A percentile compares a stretch with the other conserved stretches of the same genome.
These are phyloP conservation scores for Calyptomena viridis DNA, from an alignment of 2,113 vertebrate species.

Conservation along the genomic window DNA sequence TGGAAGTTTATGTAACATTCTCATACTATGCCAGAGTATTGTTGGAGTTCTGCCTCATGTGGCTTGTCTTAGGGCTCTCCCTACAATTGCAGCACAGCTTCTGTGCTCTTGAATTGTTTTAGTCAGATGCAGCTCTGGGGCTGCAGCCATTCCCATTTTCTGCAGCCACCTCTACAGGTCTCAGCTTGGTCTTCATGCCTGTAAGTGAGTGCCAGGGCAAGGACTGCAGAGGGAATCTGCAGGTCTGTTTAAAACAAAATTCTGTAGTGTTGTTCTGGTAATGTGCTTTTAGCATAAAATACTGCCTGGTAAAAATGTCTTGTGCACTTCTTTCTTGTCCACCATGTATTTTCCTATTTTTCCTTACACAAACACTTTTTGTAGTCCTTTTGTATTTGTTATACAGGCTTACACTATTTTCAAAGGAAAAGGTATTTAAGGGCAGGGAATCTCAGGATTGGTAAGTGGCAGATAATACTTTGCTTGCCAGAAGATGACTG, in stretches of 20 bases:
- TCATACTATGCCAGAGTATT: not conserved
- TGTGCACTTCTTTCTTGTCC: not conserved
- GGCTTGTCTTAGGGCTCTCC: not conserved
- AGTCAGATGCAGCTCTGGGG: not conserved
- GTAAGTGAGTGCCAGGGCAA: not conserved
- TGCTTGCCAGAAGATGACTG: not conserved
- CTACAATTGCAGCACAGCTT: not conserved
- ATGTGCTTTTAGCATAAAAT: not conserved
- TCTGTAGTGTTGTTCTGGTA: not conserved
- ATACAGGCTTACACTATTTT: not conserved
- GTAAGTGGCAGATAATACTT: not conserved
- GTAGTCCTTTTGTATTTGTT: not conserved
- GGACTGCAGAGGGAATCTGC: not conserved
- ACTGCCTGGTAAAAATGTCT: not conserved
- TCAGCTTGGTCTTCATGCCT: not conserved
- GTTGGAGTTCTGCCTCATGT: not conserved
- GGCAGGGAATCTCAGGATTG: not conserved
- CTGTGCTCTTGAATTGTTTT: not conserved
- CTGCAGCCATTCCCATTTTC: not conserved
- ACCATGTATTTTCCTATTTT: not conserved
- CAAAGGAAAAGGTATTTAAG: not conserved
- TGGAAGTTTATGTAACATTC: not conserved
- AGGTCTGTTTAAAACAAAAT: not conserved
- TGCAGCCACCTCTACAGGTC: not conserved
- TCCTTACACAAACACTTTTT: not conserved